Evolutionary conservation across 2,113 vertebrate genomes (phyloP).

Genomic region (Centropus bengalensis): DNA sequence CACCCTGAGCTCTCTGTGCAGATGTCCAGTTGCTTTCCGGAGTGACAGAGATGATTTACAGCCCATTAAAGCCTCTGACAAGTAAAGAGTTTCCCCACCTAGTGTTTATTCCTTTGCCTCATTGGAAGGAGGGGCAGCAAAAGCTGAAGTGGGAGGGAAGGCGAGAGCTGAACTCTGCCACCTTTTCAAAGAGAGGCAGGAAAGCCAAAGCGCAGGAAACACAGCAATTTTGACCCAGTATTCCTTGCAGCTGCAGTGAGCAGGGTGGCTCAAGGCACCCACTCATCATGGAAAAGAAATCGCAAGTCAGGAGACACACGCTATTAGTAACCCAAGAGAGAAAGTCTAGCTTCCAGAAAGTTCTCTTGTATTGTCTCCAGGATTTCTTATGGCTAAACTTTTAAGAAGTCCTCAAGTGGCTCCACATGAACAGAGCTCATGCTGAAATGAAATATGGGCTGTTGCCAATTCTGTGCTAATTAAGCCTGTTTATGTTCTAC

Average conservation of each 20-base stretch:
- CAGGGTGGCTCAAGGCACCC: neutral
- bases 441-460: neutral
- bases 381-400: neutral
- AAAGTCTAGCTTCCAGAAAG: neutral
- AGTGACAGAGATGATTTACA: neutral
- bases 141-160: neutral
- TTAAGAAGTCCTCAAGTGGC: neutral
- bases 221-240: neutral
- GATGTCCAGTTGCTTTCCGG: neutral
- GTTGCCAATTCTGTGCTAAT: constrained; percentile 31
- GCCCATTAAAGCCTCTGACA: neutral
- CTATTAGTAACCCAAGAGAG: neutral
- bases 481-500: constrained; percentile 51
- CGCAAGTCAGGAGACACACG: neutral
- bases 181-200: neutral
- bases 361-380: neutral
- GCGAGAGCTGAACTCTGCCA: neutral
- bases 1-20: neutral
- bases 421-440: neutral
- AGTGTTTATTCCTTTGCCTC: neutral
- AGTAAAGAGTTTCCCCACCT: neutral
- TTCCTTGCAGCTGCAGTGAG: neutral
- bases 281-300: neutral
- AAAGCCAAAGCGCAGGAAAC: neutral
- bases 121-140: neutral